These are phyloP conservation scores for Phyllostomus discolor DNA, from an alignment of 2,113 vertebrate species.

Conservation along the genomic window DNA sequence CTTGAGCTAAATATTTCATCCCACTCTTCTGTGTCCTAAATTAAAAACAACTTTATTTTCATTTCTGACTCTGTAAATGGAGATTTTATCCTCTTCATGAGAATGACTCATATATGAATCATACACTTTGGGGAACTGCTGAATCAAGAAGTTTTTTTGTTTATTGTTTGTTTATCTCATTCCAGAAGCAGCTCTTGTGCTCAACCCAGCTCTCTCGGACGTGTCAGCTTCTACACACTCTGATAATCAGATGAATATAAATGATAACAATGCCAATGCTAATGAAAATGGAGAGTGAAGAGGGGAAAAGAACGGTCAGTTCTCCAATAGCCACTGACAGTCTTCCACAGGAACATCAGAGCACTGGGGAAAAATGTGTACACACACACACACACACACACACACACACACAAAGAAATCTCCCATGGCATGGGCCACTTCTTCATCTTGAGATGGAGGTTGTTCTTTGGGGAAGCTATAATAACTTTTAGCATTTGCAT, in stretches of 20 bases:
- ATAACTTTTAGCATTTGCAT: neutral
- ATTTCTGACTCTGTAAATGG: conserved; percentile 51
- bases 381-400: neutral
- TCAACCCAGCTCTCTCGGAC: neutral
- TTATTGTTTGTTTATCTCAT: conserved; percentile 48
- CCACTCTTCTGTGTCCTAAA: conserved; percentile 55
- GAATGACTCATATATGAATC: conserved; percentile 52
- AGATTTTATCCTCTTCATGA: conserved; percentile 33
- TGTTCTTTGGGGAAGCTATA: neutral
- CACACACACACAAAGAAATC: neutral
- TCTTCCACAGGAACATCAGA: neutral
- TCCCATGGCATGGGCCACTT: neutral
- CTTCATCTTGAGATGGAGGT: neutral
- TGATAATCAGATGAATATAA: conserved; percentile 53
- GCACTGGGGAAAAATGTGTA: neutral
- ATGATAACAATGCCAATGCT: conserved; percentile 11
- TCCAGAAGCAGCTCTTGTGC: conserved; percentile 7
- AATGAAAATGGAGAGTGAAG: neutral
- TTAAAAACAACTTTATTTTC: conserved; percentile 65
- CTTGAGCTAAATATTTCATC: conserved; percentile 52
- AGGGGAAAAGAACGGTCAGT: neutral
- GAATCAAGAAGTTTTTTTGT: conserved; percentile 41
- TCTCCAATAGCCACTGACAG: neutral
- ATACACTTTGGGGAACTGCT: neutral
- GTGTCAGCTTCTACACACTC: neutral